Evolutionary conservation across 2,888 invertebrate species (phyloP).

Genomic region (Drosophila incognita): DNA sequence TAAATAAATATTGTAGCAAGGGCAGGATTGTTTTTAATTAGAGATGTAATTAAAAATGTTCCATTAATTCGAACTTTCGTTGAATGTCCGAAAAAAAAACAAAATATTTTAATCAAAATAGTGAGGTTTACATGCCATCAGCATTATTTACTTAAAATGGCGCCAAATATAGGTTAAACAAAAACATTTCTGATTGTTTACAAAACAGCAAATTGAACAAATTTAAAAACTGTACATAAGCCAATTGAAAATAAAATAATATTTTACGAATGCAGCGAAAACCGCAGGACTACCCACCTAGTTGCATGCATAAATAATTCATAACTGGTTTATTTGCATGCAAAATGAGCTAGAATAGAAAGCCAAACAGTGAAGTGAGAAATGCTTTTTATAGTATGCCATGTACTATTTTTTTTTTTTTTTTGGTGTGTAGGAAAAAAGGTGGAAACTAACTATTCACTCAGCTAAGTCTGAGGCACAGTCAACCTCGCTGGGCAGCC

Average conservation of each 20-base stretch:
- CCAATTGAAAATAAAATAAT: conserved; percentile 58
- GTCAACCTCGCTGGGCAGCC: conserved; percentile 51
- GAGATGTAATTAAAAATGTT: not conserved
- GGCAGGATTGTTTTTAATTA: not conserved
- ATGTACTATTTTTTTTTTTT: conserved; percentile 11
- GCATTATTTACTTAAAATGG: conserved; percentile 41
- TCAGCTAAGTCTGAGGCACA: conserved; percentile 13
- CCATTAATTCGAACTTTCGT: not conserved
- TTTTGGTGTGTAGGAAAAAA: not conserved
- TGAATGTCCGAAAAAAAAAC: conserved; percentile 19
- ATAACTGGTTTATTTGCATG: conserved; percentile 79
- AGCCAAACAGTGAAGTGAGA: conserved; percentile 43
- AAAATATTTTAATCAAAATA: conserved; percentile 49
- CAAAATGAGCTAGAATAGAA: conserved; percentile 73
- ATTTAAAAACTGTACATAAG: conserved; percentile 55
- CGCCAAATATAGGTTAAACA: conserved; percentile 8
- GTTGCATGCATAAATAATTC: conserved; percentile 77
- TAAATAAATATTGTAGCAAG: not conserved
- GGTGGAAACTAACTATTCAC: conserved; percentile 23
- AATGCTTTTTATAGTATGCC: conserved; percentile 51
- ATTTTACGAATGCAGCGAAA: conserved; percentile 57
- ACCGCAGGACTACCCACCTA: conserved; percentile 51
- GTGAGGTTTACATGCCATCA: conserved; percentile 57
- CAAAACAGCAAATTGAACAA: conserved; percentile 67
- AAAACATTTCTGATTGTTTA: conserved; percentile 54